A percentile compares a stretch with the other conserved stretches of the same genome.
Evolutionary conservation across 2,888 invertebrate species (phyloP).

Genomic region (Diloba caeruleocephala): DNA sequence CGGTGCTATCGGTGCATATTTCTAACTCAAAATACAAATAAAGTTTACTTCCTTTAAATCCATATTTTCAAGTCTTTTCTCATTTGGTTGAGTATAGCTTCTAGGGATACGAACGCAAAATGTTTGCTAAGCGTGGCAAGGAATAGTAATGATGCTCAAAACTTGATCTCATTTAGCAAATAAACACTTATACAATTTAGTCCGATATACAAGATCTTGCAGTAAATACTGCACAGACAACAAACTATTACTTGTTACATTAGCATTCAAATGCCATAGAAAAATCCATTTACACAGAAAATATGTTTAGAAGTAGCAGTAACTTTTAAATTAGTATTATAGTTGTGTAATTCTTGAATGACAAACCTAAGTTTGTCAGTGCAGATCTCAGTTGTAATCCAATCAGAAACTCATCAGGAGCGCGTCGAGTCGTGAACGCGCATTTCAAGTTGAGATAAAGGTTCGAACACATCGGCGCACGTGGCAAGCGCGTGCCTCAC

Average conservation of each 20-base stretch:
- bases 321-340: slow-evolving; percentile 6
- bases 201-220: neutral
- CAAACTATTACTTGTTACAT: neutral
- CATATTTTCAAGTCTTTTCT: slow-evolving; percentile 16
- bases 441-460: slow-evolving; percentile 83
- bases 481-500: slow-evolving; percentile 80
- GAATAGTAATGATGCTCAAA: neutral
- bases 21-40: slow-evolving; percentile 47
- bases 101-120: slow-evolving; percentile 6
- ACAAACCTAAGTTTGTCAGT: slow-evolving; percentile 42
- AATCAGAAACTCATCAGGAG: slow-evolving; percentile 76
- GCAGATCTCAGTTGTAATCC: slow-evolving; percentile 72
- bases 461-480: slow-evolving; percentile 70
- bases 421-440: slow-evolving; percentile 82
- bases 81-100: slow-evolving; percentile 8
- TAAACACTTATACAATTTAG: neutral
- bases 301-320: neutral
- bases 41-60: slow-evolving; percentile 25
- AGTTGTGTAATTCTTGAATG: slow-evolving; percentile 20
- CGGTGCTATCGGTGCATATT: slow-evolving; percentile 26
- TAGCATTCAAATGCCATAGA: neutral
- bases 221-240: neutral
- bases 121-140: slow-evolving; percentile 20
- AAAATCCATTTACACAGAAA: neutral
- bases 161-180: slow-evolving; percentile 5